phyloP scores from a whole-genome alignment of 1,140 invertebrate genomes.

The Saccostrea glomerata region DNA sequence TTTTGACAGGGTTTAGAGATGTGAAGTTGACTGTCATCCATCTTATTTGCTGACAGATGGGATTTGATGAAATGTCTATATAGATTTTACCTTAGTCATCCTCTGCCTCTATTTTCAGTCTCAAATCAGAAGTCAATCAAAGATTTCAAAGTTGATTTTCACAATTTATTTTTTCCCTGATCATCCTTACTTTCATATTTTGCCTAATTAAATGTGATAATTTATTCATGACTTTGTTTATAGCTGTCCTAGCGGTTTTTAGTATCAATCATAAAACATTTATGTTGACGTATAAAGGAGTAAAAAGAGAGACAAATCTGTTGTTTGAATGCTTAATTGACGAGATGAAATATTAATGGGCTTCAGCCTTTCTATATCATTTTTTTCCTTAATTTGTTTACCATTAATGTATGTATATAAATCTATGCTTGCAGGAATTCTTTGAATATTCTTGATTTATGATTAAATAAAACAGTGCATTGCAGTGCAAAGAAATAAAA shows the following conservation, averaged over 20 bases:
- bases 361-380: neutral
- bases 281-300: neutral
- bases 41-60: neutral
- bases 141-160: too few species aligned
- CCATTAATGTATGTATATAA: neutral
- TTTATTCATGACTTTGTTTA: conserved; percentile 5
- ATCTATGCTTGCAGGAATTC: neutral
- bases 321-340: neutral
- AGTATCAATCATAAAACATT: neutral
- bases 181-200: neutral
- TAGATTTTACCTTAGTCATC: neutral
- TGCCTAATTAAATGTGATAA: neutral
- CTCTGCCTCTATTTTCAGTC: neutral
- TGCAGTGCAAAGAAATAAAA: neutral
- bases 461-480: conserved; percentile 38
- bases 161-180: neutral
- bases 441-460: neutral
- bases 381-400: neutral
- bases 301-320: neutral
- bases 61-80: neutral
- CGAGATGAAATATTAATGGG: neutral
- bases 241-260: neutral
- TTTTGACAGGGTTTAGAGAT: neutral
- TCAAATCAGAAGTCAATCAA: too few species aligned
- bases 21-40: neutral